These are phyloP conservation scores for Megalops cyprinoides DNA, from an alignment of 2,797 vertebrate genomes.

Conservation along the genomic window DNA sequence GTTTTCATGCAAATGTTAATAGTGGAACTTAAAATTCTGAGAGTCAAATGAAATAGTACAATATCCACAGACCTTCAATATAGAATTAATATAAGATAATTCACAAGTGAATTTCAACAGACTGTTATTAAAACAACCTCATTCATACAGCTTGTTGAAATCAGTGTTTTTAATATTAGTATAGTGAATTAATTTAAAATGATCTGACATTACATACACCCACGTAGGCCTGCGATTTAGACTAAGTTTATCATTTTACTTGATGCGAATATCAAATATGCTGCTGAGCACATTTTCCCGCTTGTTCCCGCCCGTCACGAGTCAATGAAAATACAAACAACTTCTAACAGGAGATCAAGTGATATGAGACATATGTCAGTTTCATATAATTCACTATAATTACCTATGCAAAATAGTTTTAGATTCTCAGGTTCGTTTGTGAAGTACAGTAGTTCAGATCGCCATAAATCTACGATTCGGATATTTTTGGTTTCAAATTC, in stretches of 20 bases:
- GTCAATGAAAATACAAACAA: conserved; percentile 14
- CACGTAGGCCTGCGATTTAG: neutral
- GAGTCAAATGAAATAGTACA: neutral
- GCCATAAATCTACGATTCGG: neutral
- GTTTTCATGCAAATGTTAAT: neutral
- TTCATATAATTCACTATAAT: neutral
- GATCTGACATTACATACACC: neutral
- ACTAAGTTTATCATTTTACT: neutral
- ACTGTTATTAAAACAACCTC: neutral
- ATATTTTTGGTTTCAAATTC: too few relatives aligned
- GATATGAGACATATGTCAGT: neutral
- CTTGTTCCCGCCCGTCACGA: neutral
- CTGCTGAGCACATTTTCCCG: neutral
- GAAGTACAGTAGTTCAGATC: neutral
- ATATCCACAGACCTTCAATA: neutral
- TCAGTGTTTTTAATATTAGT: neutral
- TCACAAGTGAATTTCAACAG: neutral
- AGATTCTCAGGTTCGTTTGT: neutral
- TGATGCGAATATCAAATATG: neutral
- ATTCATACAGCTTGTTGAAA: neutral
- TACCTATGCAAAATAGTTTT: neutral
- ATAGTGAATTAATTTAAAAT: neutral
- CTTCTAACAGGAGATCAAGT: neutral
- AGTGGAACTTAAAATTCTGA: neutral
- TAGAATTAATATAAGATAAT: neutral